These are phyloP conservation scores for Disparrhopalites patrizii DNA, from an alignment of 2,888 invertebrate genomes.

Conservation along the genomic window DNA sequence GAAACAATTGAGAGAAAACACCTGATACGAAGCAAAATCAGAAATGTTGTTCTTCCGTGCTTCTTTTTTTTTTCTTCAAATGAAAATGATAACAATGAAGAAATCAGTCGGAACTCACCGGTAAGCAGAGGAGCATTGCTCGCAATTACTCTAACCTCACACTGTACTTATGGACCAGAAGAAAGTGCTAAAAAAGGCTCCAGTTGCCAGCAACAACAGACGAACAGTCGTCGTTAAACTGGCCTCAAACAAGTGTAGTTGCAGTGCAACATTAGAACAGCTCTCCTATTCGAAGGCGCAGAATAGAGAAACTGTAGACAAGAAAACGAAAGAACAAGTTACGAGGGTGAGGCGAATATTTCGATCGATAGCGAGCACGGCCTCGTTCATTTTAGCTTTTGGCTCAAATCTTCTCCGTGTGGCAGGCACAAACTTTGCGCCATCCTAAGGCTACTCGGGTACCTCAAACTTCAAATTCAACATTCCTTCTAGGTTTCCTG, in stretches of 20 bases:
- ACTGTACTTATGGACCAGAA: slow-evolving; percentile 14
- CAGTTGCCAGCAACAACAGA: slow-evolving; percentile 17
- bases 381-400: slow-evolving; percentile 21
- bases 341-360: slow-evolving; percentile 35
- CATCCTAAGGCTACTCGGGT: slow-evolving; percentile 18
- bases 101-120: too few species aligned
- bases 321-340: slow-evolving; percentile 14
- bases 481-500: neutral
- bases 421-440: slow-evolving; percentile 28
- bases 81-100: slow-evolving; percentile 20
- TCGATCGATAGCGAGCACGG: slow-evolving; percentile 36
- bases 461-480: neutral
- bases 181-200: slow-evolving; percentile 22
- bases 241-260: slow-evolving; percentile 10
- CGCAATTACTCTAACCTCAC: slow-evolving; percentile 15
- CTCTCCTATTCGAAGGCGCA: slow-evolving; percentile 17
- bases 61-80: too few species aligned
- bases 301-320: slow-evolving; percentile 15
- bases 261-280: slow-evolving; percentile 15
- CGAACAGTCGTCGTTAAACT: slow-evolving; percentile 22
- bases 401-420: neutral
- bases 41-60: too few species aligned
- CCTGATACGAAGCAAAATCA: too few species aligned
- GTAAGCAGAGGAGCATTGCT: slow-evolving; percentile 39
- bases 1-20: too few species aligned